Base-by-base conservation (phyloP, 2,797 vertebrate species). In the Sardinella longiceps region DNA sequence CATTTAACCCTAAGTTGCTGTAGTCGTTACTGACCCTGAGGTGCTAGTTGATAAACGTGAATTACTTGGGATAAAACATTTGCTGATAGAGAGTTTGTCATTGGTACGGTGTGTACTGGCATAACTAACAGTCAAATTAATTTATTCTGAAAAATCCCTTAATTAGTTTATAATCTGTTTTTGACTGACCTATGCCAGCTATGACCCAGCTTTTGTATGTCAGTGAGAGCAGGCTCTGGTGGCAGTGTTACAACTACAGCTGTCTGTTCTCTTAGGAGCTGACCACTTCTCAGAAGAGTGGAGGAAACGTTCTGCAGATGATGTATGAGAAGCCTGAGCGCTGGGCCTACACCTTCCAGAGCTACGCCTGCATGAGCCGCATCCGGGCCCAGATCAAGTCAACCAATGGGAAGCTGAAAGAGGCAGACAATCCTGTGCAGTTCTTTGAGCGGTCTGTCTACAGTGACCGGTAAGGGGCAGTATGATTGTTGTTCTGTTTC, bases 261-360 rank as follows among this genome's bases (percentile, higher is more conserved):
- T 77, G 39, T 37, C 70, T 77, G 70, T 43, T 39, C 33, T 43
- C 81, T 15, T 81, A 99, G 98, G 98, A 98, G 92, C 92, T 98
- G 91, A 97, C 93, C 3, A 84, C 94, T 0, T 99, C 98, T 0
- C 97, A 99, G 95, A 96, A 93, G 89, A 98, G 95, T 0, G 98
- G 98, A 0, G 97, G 96, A 0, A 99, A 98, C 0, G 94, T 99
- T 0, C 90, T 99, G 86, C 94, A 94, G 87, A 96, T 98, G 97
- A 97, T 99, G 98, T 99, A 99, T 0, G 93, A 97, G 87, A 98
- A 97, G 63, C 98, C 98, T 0, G 97, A 98, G 83, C 89, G 98
- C 3, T 99, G 98, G 98, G 96, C 97, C 0, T 98, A 97, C 90
- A 99, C 97, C 0, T 99, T 99, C 94, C 98, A 99, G 88, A 95